These are phyloP conservation scores for Noctua fimbriata DNA, from an alignment of 2,888 invertebrate species.

Conservation along the genomic window DNA sequence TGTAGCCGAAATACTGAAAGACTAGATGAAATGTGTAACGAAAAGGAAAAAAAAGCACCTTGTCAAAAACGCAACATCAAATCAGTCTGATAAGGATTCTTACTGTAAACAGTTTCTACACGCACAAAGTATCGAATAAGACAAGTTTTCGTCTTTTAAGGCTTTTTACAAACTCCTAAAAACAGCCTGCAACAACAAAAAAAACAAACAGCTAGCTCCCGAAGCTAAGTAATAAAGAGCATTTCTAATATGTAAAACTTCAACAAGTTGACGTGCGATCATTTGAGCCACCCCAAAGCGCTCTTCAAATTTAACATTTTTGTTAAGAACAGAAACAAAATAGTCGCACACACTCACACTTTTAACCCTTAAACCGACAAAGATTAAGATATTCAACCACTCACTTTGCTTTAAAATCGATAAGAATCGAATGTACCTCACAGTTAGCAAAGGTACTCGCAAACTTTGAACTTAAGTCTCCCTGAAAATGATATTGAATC, in stretches of 20 bases:
- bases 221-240: conserved; percentile 21
- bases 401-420: conserved; percentile 7
- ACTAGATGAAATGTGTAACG: not conserved
- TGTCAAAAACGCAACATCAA: not conserved
- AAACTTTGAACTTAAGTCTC: conserved; percentile 17
- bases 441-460: not conserved
- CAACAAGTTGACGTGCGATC: conserved; percentile 26
- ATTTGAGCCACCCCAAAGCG: conserved; percentile 17
- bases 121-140: not conserved
- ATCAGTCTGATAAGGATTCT: not conserved
- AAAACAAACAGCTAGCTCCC: no score
- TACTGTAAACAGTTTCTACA: not conserved
- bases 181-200: no score
- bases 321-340: conserved; percentile 64
- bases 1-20: not conserved
- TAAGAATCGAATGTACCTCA: not conserved
- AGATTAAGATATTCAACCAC: not conserved
- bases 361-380: conserved; percentile 11
- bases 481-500: conserved; percentile 22
- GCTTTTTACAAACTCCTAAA: not conserved
- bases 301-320: conserved; percentile 70
- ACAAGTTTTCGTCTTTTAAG: not conserved
- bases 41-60: not conserved
- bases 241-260: conserved; percentile 32
- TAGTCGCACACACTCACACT: conserved; percentile 63